Evolutionary conservation across 2,888 invertebrate species (phyloP).

Genomic region (Eledone cirrhosa): DNA sequence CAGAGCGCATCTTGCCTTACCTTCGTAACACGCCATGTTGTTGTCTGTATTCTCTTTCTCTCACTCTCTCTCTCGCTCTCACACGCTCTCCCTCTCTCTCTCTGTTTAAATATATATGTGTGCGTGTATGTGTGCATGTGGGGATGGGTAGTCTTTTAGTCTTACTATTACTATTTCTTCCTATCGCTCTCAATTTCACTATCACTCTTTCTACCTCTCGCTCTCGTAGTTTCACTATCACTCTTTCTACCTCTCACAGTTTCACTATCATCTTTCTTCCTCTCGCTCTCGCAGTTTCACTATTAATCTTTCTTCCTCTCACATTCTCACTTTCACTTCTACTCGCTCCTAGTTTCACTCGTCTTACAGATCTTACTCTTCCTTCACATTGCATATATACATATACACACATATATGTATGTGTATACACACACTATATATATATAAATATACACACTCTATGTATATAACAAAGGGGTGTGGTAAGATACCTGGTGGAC

Average conservation of each 20-base stretch:
- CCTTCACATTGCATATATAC: too few species aligned
- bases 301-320: not conserved
- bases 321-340: too few species aligned
- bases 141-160: not conserved
- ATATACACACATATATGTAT: not conserved
- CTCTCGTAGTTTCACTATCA: not conserved
- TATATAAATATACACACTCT: not conserved
- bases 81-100: too few species aligned
- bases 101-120: not conserved
- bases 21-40: constrained; percentile 17
- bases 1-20: constrained; percentile 5
- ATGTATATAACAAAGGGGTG: too few species aligned
- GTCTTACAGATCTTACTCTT: too few species aligned
- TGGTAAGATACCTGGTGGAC: too few species aligned
- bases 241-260: not conserved
- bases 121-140: not conserved
- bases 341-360: not conserved
- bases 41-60: not conserved
- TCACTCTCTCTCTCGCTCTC: not conserved
- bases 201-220: not conserved
- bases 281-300: not conserved
- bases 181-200: not conserved
- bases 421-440: not conserved
- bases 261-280: not conserved
- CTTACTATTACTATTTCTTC: not conserved